phyloP scores from a whole-genome alignment of 2,797 vertebrate genomes.

The Enteromius treurensis region DNA sequence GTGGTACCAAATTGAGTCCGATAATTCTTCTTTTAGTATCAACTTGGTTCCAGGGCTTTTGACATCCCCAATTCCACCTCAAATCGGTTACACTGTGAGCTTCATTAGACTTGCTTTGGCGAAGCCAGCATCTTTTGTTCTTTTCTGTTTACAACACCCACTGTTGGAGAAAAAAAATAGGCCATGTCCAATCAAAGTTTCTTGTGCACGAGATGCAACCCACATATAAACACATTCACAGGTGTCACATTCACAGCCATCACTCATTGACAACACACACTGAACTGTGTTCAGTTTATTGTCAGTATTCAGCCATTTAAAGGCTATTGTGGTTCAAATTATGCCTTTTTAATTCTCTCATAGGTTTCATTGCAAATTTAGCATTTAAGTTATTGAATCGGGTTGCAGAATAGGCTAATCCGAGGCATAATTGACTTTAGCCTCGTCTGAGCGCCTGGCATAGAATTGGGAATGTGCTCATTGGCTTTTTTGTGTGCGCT shows the following conservation, averaged over 20 bases:
- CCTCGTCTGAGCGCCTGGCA: background rate
- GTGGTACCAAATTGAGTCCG: background rate
- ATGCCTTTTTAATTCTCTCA: conserved; percentile 1
- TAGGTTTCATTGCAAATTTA: conserved; percentile 20
- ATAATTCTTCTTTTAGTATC: background rate
- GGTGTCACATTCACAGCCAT: background rate
- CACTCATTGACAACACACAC: background rate
- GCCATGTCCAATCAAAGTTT: conserved; percentile 31
- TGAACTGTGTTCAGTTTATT: background rate
- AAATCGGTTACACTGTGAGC: background rate
- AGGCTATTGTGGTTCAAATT: conserved; percentile 4
- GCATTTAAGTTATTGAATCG: conserved; percentile 26
- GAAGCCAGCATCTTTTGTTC: background rate
- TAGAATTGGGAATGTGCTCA: background rate
- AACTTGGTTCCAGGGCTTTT: background rate
- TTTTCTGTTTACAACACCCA: conserved; percentile 17
- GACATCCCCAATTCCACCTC: background rate
- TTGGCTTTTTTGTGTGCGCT: background rate
- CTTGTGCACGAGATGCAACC: conserved; percentile 8
- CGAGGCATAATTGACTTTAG: conserved; percentile 27
- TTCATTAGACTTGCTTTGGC: background rate
- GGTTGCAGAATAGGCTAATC: conserved; percentile 9
- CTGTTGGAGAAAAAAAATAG: background rate
- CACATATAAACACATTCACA: conserved; percentile 1
- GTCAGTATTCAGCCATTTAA: background rate